These are phyloP conservation scores for Anastatus disparis DNA, from an alignment of 1,140 invertebrate genomes.

Conservation along the genomic window DNA sequence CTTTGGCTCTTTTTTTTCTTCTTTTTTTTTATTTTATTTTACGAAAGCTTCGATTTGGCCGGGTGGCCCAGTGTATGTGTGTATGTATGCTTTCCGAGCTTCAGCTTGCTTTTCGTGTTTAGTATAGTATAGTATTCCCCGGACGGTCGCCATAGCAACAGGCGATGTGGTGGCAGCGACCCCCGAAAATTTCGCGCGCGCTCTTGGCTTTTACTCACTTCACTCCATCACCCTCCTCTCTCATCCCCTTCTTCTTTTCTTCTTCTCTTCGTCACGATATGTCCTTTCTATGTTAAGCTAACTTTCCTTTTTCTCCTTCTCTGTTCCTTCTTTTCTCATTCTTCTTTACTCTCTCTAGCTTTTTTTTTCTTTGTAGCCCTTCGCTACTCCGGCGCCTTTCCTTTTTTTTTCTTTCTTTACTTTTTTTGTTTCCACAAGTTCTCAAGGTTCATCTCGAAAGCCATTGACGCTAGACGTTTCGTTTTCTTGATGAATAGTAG, in stretches of 20 bases:
- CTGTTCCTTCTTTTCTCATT: neutral
- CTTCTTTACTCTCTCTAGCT: neutral
- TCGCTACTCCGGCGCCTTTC: neutral
- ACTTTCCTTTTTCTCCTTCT: neutral
- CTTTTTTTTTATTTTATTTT: no score
- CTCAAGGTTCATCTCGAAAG: neutral
- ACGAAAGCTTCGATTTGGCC: slow-evolving; percentile 23
- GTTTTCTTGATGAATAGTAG: no score
- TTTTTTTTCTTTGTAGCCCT: neutral
- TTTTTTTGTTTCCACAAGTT: neutral
- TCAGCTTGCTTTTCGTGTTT: no score
- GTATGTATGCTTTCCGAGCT: no score
- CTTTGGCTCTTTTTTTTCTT: no score
- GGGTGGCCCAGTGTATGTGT: slow-evolving; percentile 38
- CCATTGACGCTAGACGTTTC: no score
- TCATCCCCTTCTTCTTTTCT: neutral
- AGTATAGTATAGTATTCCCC: no score
- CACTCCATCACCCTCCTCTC: neutral
- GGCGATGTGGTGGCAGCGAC: no score
- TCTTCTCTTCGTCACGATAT: neutral
- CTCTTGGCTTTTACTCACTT: slow-evolving; percentile 15
- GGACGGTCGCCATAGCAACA: slow-evolving; percentile 62
- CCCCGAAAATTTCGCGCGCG: slow-evolving; percentile 53
- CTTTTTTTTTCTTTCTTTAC: neutral
- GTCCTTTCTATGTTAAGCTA: neutral